These are phyloP conservation scores for Agrypnia vestita DNA, from an alignment of 1,140 invertebrate species.

Conservation along the genomic window DNA sequence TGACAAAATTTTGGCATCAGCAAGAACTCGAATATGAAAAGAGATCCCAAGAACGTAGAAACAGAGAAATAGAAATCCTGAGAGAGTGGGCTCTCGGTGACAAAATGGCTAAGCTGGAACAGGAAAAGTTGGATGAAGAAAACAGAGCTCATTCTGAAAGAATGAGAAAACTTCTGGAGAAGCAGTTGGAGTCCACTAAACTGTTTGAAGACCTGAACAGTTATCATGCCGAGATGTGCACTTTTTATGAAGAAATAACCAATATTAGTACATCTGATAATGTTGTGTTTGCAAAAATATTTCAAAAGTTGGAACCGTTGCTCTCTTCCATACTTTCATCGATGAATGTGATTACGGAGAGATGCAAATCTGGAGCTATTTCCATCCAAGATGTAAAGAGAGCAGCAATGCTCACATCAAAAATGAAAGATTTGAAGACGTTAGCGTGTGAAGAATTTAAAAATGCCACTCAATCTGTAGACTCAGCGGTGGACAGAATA, in stretches of 20 bases:
- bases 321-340: conserved; percentile 65
- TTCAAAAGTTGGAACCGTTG: conserved; percentile 64
- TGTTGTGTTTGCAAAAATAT: conserved; percentile 62
- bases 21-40: conserved; percentile 67
- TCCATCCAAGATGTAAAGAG: conserved; percentile 72
- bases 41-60: conserved; percentile 64
- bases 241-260: conserved; percentile 67
- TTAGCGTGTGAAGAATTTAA: conserved; percentile 15
- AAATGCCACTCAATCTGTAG: conserved; percentile 33
- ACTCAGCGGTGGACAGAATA: neutral
- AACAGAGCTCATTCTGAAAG: conserved; percentile 67
- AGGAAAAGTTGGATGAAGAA: conserved; percentile 67
- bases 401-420: conserved; percentile 65
- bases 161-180: conserved; percentile 69
- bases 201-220: conserved; percentile 67
- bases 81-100: conserved; percentile 66
- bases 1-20: conserved; percentile 65
- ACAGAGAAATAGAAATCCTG: conserved; percentile 67
- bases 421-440: conserved; percentile 61
- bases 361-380: conserved; percentile 69
- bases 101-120: conserved; percentile 66
- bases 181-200: conserved; percentile 68
- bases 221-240: conserved; percentile 67
- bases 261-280: conserved; percentile 64
- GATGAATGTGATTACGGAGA: conserved; percentile 72